Evolutionary conservation across 2,888 invertebrate genomes (phyloP).

Genomic region (Lepidonotus clava): DNA sequence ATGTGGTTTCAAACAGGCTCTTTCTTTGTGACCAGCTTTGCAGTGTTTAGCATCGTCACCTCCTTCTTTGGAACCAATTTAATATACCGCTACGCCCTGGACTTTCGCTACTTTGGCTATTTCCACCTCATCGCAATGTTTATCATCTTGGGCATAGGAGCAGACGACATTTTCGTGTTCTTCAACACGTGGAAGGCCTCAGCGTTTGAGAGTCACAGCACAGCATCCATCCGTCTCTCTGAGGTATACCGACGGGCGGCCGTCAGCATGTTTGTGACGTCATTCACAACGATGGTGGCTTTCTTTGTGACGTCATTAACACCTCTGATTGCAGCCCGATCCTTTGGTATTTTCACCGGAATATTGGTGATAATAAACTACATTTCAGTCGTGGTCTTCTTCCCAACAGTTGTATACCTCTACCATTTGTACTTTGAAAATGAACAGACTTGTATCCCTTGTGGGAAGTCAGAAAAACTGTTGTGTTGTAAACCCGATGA

Average conservation of each 20-base stretch:
- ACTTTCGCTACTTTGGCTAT: constrained; percentile 64
- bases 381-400: constrained; percentile 64
- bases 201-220: constrained; percentile 43
- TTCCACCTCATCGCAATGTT: constrained; percentile 67
- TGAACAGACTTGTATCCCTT: constrained; percentile 9
- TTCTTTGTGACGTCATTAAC: constrained; percentile 61
- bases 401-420: constrained; percentile 62
- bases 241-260: constrained; percentile 61
- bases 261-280: constrained; percentile 65
- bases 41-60: constrained; percentile 64
- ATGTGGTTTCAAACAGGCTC: constrained; percentile 65
- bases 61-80: constrained; percentile 64
- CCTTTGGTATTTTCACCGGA: constrained; percentile 64
- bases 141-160: constrained; percentile 67
- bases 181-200: constrained; percentile 64
- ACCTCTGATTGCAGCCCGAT: constrained; percentile 57
- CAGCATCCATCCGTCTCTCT: constrained; percentile 59
- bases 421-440: constrained; percentile 56
- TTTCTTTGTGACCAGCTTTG: constrained; percentile 64
- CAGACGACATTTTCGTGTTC: constrained; percentile 67
- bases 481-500: neutral
- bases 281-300: constrained; percentile 63
- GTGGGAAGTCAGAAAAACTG: neutral
- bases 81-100: constrained; percentile 63
- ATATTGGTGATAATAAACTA: constrained; percentile 63